Base-by-base conservation (phyloP, 2,113 vertebrate genomes). In the Pangasianodon hypophthalmus region DNA sequence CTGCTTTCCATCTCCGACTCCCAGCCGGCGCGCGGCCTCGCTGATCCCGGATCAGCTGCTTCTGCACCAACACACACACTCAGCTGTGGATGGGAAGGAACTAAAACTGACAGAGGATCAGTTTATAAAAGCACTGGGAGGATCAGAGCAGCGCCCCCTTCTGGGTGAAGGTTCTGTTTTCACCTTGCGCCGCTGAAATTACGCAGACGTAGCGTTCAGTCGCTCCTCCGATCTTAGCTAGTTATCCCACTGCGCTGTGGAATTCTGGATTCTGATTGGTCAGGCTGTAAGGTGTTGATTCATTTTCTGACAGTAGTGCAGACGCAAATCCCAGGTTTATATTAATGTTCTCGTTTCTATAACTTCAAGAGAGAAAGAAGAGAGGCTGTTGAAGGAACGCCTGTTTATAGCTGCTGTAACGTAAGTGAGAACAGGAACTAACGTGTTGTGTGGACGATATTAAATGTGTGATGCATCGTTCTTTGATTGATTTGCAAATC, bases 1-100 rank as follows among this genome's bases (percentile, higher is more conserved):
- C 94, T 96, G 95, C 95, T 96, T 95, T 95, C 94, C 94, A 95
- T 95, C 94, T 88, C 90, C 44, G 80, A 71, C 90, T 48, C 75
- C 46, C 64, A 18, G 24, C 85, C 77, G 6, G 9, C 84, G 2
- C 32, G 7, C 50, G 41, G 37, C 44, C 80, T 73, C 73, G 2
- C 87, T 71, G 87, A 86, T 86, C 87, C 44, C 2, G 1, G 48
- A 84, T 48, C 77, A 83, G 84, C 67, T 32, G 9, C 50, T 71
- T 75, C 73, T 46, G 41, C 21, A 46, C 44, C 2, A 0, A 75
- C 71, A 24, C 71, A 19, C 11, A 86, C 84, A 10, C 18, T 50
- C 13, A 14, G 11, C 54, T 29, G 24, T 58, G n/a, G 82, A 82
- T 41, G 21, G 8, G 56, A 58, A 41, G 52, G 13, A 80, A n/a